Evolutionary conservation across 2,797 vertebrate genomes (phyloP).

Genomic region (Cossypha dichroa): DNA sequence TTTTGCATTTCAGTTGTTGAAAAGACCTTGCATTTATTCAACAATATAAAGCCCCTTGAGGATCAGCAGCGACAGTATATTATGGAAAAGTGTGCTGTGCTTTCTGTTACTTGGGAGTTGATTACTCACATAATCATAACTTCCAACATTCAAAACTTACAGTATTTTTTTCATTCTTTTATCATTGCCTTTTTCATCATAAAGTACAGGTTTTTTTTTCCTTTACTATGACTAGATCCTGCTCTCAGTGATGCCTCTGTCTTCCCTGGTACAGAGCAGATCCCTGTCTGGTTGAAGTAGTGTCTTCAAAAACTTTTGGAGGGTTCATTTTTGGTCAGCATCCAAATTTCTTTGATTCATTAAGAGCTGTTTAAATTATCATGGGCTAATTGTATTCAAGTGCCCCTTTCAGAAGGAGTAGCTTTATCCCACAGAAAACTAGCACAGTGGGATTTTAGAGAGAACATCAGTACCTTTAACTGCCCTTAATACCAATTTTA

Average conservation of each 20-base stretch:
- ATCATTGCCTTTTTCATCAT: not conserved
- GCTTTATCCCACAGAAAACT: not conserved
- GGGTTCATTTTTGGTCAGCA: not conserved
- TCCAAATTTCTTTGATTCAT: not conserved
- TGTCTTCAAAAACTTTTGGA: not conserved
- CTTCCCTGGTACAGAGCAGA: not conserved
- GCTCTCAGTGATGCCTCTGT: not conserved
- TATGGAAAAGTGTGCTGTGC: not conserved
- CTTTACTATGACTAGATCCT: not conserved
- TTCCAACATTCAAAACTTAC: not conserved
- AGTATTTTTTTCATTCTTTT: not conserved
- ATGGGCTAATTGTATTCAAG: not conserved
- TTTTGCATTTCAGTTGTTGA: slow-evolving; percentile 67
- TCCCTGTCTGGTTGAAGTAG: not conserved
- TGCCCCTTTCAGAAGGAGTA: not conserved
- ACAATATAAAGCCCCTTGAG: slow-evolving; percentile 22
- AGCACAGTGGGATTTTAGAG: not conserved
- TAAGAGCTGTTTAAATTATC: not conserved
- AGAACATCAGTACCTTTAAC: not conserved
- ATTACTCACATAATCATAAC: not conserved
- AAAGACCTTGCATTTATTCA: slow-evolving; percentile 49
- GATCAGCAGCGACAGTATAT: not conserved
- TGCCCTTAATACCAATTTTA: not conserved
- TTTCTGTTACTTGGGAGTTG: slow-evolving; percentile 9
- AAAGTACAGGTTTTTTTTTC: not conserved